phyloP scores from a whole-genome alignment of 2,888 invertebrate species.

The Chesias legatella region DNA sequence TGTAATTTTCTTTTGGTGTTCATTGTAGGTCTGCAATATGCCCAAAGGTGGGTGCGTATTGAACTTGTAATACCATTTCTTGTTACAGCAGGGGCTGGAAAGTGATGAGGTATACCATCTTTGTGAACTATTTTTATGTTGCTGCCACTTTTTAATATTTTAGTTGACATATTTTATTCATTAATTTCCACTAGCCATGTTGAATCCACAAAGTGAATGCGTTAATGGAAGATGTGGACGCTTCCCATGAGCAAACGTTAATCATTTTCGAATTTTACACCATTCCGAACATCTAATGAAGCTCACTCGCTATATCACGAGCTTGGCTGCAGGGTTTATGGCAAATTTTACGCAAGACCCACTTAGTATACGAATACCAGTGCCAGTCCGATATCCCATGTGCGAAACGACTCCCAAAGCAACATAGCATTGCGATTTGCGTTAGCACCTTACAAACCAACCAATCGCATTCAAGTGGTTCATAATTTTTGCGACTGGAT shows the following conservation, averaged over 20 bases:
- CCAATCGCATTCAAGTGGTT: conserved; percentile 6
- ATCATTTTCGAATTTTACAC: conserved; percentile 60
- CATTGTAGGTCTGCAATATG: conserved; percentile 56
- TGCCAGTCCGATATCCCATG: conserved; percentile 11
- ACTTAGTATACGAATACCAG: conserved; percentile 22
- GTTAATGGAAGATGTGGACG: conserved; percentile 77
- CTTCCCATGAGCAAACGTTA: conserved; percentile 71
- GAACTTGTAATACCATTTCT: conserved; percentile 80
- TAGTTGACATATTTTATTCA: conserved; percentile 73
- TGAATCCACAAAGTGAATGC: conserved; percentile 71
- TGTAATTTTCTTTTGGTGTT: conserved; percentile 46
- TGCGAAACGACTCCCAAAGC: conserved; percentile 14
- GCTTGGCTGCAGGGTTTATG: conserved; percentile 47
- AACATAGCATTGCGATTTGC: conserved; percentile 10
- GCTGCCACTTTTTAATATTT: conserved; percentile 78
- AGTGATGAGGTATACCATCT: conserved; percentile 91
- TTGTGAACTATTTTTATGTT: conserved; percentile 79
- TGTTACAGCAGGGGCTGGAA: conserved; percentile 95
- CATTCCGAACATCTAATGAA: conserved; percentile 50
- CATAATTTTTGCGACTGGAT: conserved; percentile 10
- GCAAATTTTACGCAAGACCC: conserved; percentile 27
- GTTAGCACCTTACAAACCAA: conserved; percentile 12
- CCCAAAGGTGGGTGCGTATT: conserved; percentile 80
- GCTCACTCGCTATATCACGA: conserved; percentile 65
- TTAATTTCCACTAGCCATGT: conserved; percentile 75